Evolutionary conservation across 2,797 vertebrate genomes (phyloP).

Genomic region (Scyliorhinus canicula): DNA sequence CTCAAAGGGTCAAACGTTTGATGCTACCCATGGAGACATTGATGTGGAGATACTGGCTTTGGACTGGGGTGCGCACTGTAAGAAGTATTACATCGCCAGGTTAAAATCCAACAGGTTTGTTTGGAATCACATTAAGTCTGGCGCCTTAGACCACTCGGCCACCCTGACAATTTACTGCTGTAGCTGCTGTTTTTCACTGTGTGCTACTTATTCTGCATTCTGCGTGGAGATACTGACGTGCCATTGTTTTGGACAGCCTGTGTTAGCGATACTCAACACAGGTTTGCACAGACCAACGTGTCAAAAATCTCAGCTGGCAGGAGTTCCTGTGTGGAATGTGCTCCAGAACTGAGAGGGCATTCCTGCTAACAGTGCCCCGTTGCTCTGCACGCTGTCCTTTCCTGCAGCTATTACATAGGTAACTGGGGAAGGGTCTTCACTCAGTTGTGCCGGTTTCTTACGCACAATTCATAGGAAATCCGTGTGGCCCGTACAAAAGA

Average conservation of each 20-base stretch:
- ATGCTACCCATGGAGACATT: not conserved
- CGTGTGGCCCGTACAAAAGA: not conserved
- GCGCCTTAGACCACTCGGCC: no score
- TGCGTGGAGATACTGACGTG: not conserved
- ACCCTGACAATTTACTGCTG: no score
- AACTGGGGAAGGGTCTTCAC: not conserved
- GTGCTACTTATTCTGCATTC: no score
- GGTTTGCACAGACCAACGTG: not conserved
- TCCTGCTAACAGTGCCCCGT: not conserved
- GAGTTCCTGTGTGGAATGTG: not conserved
- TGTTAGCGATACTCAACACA: not conserved
- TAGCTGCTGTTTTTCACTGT: no score
- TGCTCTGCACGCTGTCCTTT: not conserved
- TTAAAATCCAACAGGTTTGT: no score
- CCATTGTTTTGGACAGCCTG: not conserved
- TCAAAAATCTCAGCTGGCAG: not conserved
- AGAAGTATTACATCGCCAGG: no score
- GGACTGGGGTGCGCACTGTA: no score
- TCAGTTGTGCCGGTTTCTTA: not conserved
- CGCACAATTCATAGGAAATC: not conserved
- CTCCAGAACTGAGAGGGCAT: not conserved
- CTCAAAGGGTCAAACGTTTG: not conserved
- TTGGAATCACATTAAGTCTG: no score
- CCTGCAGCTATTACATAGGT: no score
- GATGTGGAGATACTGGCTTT: no score